Percentiles rank a stretch among this genome's conserved stretches.
These are phyloP conservation scores for Acropora tenuis DNA, from an alignment of 64 coral and sea anemone genomes.

Conservation along the genomic window DNA sequence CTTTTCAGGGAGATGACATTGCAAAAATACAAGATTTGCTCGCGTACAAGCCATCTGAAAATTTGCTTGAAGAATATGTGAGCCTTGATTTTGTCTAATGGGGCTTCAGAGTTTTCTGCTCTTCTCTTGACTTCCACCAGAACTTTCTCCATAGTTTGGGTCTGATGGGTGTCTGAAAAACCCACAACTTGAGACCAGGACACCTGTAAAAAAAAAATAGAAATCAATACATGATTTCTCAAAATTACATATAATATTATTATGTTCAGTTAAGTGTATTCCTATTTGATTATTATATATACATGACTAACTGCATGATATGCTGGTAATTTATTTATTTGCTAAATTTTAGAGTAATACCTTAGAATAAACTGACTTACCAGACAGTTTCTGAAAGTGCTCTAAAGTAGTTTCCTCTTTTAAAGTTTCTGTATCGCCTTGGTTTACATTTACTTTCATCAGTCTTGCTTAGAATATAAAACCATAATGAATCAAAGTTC, in stretches of 20 bases:
- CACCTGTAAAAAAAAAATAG: no score
- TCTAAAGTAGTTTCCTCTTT: constrained; percentile 61
- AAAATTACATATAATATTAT: no score
- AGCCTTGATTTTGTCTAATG: constrained; percentile 29
- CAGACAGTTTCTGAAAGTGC: no score
- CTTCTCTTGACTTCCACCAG: constrained; percentile 54
- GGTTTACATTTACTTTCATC: constrained; percentile 46
- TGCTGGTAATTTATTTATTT: no score
- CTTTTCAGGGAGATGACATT: constrained; percentile 54
- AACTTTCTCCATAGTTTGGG: constrained; percentile 50
- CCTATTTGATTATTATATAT: no score
- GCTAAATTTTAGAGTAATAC: no score
- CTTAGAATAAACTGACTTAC: no score
- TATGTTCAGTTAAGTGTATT: no score
- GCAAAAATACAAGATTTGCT: constrained; percentile 38
- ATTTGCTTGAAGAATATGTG: constrained; percentile 56
- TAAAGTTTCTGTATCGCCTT: constrained; percentile 51
- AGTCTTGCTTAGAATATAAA: constrained; percentile 31
- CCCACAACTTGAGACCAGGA: constrained; percentile 40
- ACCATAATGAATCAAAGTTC: constrained; percentile 58
- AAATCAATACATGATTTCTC: no score
- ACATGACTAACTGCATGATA: no score
- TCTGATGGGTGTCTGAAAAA: constrained; percentile 53
- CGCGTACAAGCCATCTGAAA: constrained; percentile 36
- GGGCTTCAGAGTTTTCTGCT: constrained; percentile 10